Percentiles rank a stretch among this genome's conserved stretches.
Conservation (phyloP, 2,888 invertebrate species). For the Brachynemurus nebulosus region DNA sequence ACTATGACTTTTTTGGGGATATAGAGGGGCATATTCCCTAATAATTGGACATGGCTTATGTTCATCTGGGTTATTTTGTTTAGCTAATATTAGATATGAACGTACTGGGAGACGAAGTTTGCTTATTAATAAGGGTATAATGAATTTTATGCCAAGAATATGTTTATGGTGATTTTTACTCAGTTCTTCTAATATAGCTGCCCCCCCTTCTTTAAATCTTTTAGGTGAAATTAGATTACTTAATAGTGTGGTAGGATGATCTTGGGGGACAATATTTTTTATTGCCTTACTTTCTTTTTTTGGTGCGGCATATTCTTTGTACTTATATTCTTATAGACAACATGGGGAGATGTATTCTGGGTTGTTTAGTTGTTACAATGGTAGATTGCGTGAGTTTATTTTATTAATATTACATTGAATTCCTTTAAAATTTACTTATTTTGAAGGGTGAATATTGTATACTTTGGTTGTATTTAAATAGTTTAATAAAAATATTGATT, state of each 20-base stretch:
- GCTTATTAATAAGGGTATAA: slow-evolving; percentile 48
- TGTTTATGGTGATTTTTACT: slow-evolving; percentile 52
- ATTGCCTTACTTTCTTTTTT: slow-evolving; percentile 47
- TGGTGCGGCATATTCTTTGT: slow-evolving; percentile 50
- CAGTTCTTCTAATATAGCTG: slow-evolving; percentile 46
- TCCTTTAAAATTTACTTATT: slow-evolving; percentile 47
- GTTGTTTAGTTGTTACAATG: slow-evolving; percentile 35
- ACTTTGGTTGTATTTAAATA: slow-evolving; percentile 41
- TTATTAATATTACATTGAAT: slow-evolving; percentile 46
- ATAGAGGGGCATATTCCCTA: slow-evolving; percentile 38
- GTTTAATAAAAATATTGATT: too few relatives aligned
- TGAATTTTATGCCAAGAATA: slow-evolving; percentile 42
- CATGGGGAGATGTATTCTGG: slow-evolving; percentile 41
- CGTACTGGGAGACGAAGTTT: too few relatives aligned
- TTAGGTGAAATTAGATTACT: too few relatives aligned
- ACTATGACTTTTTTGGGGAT: too few relatives aligned
- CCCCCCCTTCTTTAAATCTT: too few relatives aligned
- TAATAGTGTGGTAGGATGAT: too few relatives aligned
- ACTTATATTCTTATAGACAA: slow-evolving; percentile 46
- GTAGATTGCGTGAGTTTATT: slow-evolving; percentile 41
- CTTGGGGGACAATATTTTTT: slow-evolving; percentile 45
- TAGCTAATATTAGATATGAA: slow-evolving; percentile 49
- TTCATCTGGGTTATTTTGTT: too few relatives aligned
- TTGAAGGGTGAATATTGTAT: slow-evolving; percentile 37
- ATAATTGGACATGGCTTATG: slow-evolving; percentile 51